Conservation (phyloP, 1,140 invertebrate genomes). For the Diachasmimorpha longicaudata region DNA sequence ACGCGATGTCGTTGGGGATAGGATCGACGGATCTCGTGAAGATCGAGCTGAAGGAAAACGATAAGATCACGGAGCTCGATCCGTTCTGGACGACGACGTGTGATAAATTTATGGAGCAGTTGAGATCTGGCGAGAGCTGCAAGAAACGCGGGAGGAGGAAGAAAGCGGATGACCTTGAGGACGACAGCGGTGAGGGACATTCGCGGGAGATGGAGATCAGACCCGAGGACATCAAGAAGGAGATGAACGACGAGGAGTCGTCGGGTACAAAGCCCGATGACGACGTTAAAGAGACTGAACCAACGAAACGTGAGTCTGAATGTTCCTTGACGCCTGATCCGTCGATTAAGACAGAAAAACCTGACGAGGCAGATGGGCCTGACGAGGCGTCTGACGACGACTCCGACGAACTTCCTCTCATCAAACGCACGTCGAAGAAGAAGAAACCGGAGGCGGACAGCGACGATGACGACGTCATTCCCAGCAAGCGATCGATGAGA, state of each 20-base stretch:
- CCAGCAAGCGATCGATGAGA: slow-evolving; percentile 41
- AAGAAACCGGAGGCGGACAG: slow-evolving; percentile 43
- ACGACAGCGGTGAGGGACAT: slow-evolving; percentile 37
- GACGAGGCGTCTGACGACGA: slow-evolving; percentile 39
- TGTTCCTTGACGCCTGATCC: slow-evolving; percentile 14
- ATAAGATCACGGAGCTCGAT: slow-evolving; percentile 57
- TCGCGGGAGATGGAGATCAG: slow-evolving; percentile 34
- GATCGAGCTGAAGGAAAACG: slow-evolving; percentile 56
- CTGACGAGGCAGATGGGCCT: neutral
- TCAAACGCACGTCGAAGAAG: slow-evolving; percentile 42
- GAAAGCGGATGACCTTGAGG: slow-evolving; percentile 48
- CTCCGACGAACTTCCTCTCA: slow-evolving; percentile 54
- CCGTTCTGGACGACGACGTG: slow-evolving; percentile 70
- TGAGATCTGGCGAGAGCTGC: slow-evolving; percentile 64
- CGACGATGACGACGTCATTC: slow-evolving; percentile 52
- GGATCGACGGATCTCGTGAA: slow-evolving; percentile 54
- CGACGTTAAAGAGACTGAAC: slow-evolving; percentile 30
- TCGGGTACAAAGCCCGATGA: neutral
- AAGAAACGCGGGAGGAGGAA: slow-evolving; percentile 66
- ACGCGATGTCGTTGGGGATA: slow-evolving; percentile 50
- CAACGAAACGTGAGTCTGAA: slow-evolving; percentile 20
- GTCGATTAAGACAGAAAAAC: slow-evolving; percentile 36
- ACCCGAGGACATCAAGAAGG: slow-evolving; percentile 51
- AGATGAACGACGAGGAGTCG: slow-evolving; percentile 31
- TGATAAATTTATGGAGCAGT: slow-evolving; percentile 75